Conservation (phyloP, 2,113 vertebrate genomes). For the Empidonax alnorum region DNA sequence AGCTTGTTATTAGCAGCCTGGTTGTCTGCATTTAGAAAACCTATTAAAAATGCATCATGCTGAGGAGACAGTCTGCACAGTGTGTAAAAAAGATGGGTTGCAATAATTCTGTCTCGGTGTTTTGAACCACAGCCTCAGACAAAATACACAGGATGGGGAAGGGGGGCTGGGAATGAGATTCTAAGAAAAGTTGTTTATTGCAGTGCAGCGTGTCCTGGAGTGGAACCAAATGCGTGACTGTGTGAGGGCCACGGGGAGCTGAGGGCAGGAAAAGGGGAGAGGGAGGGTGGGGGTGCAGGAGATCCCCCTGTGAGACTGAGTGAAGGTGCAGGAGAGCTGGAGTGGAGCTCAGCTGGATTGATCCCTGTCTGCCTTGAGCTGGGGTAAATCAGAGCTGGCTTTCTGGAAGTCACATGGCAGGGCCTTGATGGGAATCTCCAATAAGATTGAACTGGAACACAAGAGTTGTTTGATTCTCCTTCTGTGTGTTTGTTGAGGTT, state of each 20-base stretch:
- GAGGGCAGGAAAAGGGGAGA: neutral
- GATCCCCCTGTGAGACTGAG: neutral
- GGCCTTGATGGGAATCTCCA: neutral
- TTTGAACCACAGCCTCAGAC: constrained; percentile 72
- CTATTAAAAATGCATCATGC: constrained; percentile 70
- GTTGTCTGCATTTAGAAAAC: constrained; percentile 66
- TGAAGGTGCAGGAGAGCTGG: neutral
- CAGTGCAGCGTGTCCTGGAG: constrained; percentile 55
- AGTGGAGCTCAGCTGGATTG: neutral
- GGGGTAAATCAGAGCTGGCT: neutral
- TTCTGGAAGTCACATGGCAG: constrained; percentile 15
- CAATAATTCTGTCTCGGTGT: constrained; percentile 77
- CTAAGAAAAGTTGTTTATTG: constrained; percentile 69
- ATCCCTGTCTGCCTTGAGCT: neutral
- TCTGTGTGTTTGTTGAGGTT: neutral
- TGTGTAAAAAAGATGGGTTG: constrained; percentile 64
- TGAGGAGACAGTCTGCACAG: constrained; percentile 69
- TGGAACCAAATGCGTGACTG: neutral
- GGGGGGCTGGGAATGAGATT: neutral
- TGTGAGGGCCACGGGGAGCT: neutral
- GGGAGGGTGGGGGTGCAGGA: neutral
- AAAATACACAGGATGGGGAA: constrained; percentile 53
- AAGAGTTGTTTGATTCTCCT: neutral
- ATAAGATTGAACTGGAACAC: neutral
- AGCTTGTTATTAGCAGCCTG: constrained; percentile 64